phyloP scores from a whole-genome alignment of 1,140 invertebrate genomes.

The Bombyx mandarina region DNA sequence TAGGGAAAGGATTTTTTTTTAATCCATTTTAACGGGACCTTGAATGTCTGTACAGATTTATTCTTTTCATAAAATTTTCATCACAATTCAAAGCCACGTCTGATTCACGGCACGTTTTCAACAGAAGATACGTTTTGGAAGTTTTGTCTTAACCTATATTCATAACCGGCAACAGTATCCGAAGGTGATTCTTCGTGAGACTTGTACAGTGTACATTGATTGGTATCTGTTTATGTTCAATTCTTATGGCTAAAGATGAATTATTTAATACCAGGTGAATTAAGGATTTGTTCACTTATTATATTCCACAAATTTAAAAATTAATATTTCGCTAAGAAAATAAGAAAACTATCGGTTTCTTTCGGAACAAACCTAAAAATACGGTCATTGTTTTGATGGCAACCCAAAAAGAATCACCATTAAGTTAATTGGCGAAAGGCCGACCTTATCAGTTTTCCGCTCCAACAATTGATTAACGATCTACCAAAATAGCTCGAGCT shows the following conservation, averaged over 20 bases:
- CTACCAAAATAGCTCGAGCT: conserved; percentile 41
- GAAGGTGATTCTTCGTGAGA: too few species aligned
- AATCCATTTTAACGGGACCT: not conserved
- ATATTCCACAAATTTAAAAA: too few species aligned
- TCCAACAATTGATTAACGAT: conserved; percentile 46
- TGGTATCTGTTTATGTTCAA: too few species aligned
- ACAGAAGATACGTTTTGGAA: not conserved
- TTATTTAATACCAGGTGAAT: too few species aligned
- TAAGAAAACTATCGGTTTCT: too few species aligned
- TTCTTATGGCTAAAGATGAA: too few species aligned
- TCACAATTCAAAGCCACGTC: not conserved
- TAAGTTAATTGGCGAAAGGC: conserved; percentile 49
- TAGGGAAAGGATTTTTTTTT: not conserved
- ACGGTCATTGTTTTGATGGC: conserved; percentile 2
- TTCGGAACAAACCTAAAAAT: conserved; percentile 18
- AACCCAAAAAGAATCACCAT: conserved; percentile 37
- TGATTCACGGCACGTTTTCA: not conserved
- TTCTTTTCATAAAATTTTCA: not conserved
- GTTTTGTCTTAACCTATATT: conserved; percentile 1
- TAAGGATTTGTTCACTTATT: too few species aligned
- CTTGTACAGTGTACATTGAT: too few species aligned
- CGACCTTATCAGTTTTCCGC: conserved; percentile 52
- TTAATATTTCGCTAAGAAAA: too few species aligned
- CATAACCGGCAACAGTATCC: not conserved
- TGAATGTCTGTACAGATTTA: not conserved